These are phyloP conservation scores for Drepana arcuata DNA, from an alignment of 1,140 invertebrate species.

Conservation along the genomic window DNA sequence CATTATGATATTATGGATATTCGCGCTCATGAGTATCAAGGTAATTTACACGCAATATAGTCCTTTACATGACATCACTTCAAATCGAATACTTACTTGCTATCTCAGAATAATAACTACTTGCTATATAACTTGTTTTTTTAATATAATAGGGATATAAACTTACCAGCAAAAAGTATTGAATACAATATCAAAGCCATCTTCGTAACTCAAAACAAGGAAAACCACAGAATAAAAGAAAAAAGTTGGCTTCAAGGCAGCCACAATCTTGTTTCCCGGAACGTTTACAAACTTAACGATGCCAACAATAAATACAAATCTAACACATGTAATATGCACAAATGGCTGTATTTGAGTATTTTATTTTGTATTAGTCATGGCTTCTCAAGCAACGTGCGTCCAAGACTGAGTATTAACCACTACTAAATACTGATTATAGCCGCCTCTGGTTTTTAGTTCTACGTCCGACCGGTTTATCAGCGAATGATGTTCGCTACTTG, in stretches of 20 bases:
- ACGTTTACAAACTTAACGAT: no score
- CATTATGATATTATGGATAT: no score
- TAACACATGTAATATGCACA: constrained; percentile 1
- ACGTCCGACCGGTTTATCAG: constrained; percentile 17
- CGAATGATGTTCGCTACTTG: no score
- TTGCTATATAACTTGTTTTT: no score
- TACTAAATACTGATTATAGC: constrained; percentile 9
- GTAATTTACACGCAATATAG: constrained; percentile 1
- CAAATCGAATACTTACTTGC: no score
- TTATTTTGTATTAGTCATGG: constrained; percentile 7
- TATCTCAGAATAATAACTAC: no score
- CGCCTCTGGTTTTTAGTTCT: no score
- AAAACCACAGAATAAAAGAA: constrained; percentile 22
- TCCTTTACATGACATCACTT: no score
- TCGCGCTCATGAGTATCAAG: constrained; percentile 1
- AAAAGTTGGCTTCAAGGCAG: constrained; percentile 22
- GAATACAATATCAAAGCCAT: constrained; percentile 24
- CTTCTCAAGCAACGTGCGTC: constrained; percentile 4
- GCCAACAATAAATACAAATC: constrained; percentile 3
- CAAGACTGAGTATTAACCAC: constrained; percentile 2
- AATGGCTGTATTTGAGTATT: constrained; percentile 1
- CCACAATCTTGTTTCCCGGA: constrained; percentile 3
- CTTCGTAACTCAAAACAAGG: constrained; percentile 13
- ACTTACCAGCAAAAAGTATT: constrained; percentile 34
- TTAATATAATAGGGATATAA: no score